Percentiles rank a stretch among this genome's conserved stretches.
Conservation (phyloP, 2,113 vertebrate genomes). For the Ploceus nigricollis region DNA sequence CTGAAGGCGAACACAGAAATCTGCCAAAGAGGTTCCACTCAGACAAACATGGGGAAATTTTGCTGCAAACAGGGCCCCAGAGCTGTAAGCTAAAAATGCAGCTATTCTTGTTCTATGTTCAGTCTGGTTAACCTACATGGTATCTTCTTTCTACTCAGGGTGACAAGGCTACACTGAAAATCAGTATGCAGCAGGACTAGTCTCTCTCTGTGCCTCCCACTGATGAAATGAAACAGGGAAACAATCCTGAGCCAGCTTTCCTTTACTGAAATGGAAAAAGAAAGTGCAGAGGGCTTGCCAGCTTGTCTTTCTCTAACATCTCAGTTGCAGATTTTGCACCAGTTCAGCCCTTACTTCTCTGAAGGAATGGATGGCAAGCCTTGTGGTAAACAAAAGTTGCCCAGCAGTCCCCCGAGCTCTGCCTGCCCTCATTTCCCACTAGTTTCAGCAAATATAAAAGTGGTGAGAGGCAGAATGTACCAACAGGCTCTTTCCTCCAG, state of each 20-base stretch:
- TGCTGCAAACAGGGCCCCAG: not conserved
- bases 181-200: constrained; percentile 3
- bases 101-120: not conserved
- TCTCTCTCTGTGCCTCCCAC: not conserved
- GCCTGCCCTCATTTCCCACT: not conserved
- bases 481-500: not conserved
- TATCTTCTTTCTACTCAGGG: not conserved
- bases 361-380: not conserved
- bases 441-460: not conserved
- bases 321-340: not conserved
- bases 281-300: not conserved
- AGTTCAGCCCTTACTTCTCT: not conserved
- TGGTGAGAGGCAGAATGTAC: not conserved
- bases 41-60: not conserved
- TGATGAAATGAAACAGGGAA: not conserved
- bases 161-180: not conserved
- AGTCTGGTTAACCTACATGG: not conserved
- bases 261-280: not conserved
- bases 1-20: not conserved
- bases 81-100: not conserved
- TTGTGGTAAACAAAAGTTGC: not conserved
- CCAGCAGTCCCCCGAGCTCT: not conserved
- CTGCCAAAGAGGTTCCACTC: not conserved
- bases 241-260: not conserved
- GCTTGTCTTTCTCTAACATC: not conserved